Evolutionary conservation across 1,140 invertebrate species (phyloP).

Genomic region (Berghia stephanieae): DNA sequence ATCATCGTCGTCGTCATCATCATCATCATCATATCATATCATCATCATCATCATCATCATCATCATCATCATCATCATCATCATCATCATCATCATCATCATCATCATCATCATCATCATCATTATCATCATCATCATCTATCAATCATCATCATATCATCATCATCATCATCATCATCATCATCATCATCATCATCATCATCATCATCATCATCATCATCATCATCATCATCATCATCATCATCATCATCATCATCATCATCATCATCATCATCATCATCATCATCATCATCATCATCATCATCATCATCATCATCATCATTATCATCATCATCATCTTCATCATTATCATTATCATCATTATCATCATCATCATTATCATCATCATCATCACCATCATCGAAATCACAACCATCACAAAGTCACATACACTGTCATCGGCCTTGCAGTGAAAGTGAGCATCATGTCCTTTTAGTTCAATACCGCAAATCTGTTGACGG

Average conservation of each 20-base stretch:
- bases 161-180: slow-evolving; percentile 9
- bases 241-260: slow-evolving; percentile 1
- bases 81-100: neutral
- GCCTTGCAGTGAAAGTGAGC: too few relatives aligned
- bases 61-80: neutral
- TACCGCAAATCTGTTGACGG: too few relatives aligned
- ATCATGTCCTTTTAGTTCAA: too few relatives aligned
- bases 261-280: neutral
- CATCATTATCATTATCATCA: neutral
- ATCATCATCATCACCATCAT: neutral
- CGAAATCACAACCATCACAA: neutral
- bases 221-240: slow-evolving; percentile 3
- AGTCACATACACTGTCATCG: too few relatives aligned
- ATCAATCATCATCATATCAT: slow-evolving; percentile 5
- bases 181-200: slow-evolving; percentile 9
- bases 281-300: slow-evolving; percentile 1
- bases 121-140: slow-evolving; percentile 5
- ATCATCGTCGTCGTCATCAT: neutral
- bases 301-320: slow-evolving; percentile 2
- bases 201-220: slow-evolving; percentile 4
- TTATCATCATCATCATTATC: neutral
- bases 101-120: neutral
- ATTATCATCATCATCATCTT: too few relatives aligned
- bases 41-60: neutral
- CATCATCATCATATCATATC: too few relatives aligned